These are phyloP conservation scores for Corythornis cristatus DNA, from an alignment of 2,113 vertebrate species.

Conservation along the genomic window DNA sequence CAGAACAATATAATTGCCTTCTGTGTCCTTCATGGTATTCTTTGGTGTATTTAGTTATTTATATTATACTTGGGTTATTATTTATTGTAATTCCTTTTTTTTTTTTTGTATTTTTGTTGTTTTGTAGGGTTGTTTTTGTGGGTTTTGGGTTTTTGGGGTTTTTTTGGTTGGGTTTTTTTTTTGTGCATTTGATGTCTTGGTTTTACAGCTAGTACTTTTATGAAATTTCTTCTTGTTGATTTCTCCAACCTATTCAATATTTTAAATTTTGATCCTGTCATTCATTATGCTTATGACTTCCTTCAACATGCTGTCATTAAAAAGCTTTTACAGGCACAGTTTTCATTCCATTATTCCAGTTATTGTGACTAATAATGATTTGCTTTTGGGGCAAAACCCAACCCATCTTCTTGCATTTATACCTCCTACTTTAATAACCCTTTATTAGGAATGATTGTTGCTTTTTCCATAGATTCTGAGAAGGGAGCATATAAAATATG, in stretches of 20 bases:
- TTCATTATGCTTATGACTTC: neutral
- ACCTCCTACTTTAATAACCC: neutral
- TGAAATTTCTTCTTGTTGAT: neutral
- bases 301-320: neutral
- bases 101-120: neutral
- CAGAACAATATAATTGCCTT: neutral
- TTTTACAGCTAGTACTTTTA: neutral
- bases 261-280: neutral
- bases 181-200: neutral
- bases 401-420: neutral
- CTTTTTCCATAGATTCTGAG: neutral
- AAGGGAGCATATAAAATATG: neutral
- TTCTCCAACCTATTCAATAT: neutral
- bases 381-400: neutral
- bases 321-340: neutral
- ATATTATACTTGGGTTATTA: neutral
- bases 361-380: neutral
- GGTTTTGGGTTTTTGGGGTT: no score
- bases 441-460: neutral
- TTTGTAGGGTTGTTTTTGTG: no score
- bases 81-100: neutral
- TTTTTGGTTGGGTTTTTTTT: no score
- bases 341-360: neutral
- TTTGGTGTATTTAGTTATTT: neutral
- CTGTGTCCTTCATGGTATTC: neutral